Evolutionary conservation across 2,888 invertebrate species (phyloP).

Genomic region (Alitta virens): DNA sequence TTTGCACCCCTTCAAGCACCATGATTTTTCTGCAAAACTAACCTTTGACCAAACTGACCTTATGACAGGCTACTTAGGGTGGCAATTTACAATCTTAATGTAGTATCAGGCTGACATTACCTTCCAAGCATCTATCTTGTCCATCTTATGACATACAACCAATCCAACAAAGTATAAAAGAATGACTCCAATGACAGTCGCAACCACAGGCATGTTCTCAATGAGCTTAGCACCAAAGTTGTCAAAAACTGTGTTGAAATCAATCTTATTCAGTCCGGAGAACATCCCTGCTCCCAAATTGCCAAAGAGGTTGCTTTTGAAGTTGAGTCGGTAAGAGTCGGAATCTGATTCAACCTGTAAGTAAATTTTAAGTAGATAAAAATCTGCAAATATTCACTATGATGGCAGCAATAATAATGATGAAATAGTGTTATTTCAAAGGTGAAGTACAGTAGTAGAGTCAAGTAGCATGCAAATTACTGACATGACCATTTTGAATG

Average conservation of each 20-base stretch:
- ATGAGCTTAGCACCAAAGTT: conserved; percentile 44
- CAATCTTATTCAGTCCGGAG: conserved; percentile 50
- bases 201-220: conserved; percentile 54
- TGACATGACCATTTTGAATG: too few relatives aligned
- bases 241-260: conserved; percentile 55
- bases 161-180: conserved; percentile 44
- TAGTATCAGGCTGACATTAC: conserved; percentile 30
- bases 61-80: too few relatives aligned
- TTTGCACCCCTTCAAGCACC: too few relatives aligned
- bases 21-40: too few relatives aligned
- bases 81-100: too few relatives aligned
- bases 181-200: conserved; percentile 46
- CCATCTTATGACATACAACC: conserved; percentile 51
- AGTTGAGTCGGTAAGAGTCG: not conserved
- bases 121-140: conserved; percentile 47
- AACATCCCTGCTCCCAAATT: not conserved
- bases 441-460: too few relatives aligned
- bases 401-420: too few relatives aligned
- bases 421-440: too few relatives aligned
- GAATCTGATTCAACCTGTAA: not conserved
- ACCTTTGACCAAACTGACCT: too few relatives aligned
- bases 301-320: not conserved
- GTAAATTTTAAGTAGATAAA: not conserved
- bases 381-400: too few relatives aligned
- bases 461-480: too few relatives aligned